Evolutionary conservation across 2,888 invertebrate species (phyloP).

Genomic region (Mythimna lalbum): DNA sequence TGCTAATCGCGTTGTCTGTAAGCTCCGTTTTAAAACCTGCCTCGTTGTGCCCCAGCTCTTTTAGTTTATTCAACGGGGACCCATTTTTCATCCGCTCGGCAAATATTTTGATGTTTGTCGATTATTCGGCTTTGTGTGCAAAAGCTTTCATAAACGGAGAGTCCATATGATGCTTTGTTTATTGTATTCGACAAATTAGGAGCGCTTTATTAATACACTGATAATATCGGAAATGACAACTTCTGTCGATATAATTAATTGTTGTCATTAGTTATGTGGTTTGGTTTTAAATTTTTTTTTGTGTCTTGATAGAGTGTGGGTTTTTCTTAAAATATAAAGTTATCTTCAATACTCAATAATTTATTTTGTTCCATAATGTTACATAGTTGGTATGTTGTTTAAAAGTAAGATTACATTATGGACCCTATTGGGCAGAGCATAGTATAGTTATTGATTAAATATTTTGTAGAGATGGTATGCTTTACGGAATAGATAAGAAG

Average conservation of each 20-base stretch:
- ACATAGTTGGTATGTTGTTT: too few relatives aligned
- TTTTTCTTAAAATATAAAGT: slow-evolving; percentile 16
- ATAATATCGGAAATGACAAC: slow-evolving; percentile 54
- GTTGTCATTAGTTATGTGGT: slow-evolving; percentile 46
- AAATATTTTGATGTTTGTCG: slow-evolving; percentile 88
- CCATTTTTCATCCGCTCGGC: slow-evolving; percentile 85
- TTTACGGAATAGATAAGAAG: neutral
- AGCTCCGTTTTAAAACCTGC: slow-evolving; percentile 84
- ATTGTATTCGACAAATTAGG: slow-evolving; percentile 69
- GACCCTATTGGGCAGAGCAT: too few relatives aligned
- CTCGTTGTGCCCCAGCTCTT: slow-evolving; percentile 77
- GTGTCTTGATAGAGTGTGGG: slow-evolving; percentile 8
- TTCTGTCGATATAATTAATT: slow-evolving; percentile 54
- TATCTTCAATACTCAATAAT: neutral
- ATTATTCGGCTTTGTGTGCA: slow-evolving; percentile 73
- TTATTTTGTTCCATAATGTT: too few relatives aligned
- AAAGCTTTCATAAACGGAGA: slow-evolving; percentile 71
- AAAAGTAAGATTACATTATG: too few relatives aligned
- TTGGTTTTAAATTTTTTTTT: slow-evolving; percentile 23
- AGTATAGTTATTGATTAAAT: slow-evolving; percentile 22
- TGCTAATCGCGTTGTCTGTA: slow-evolving; percentile 83
- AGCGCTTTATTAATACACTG: slow-evolving; percentile 43
- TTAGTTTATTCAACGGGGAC: slow-evolving; percentile 80
- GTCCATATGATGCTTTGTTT: slow-evolving; percentile 74
- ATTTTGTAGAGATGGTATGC: neutral